phyloP scores from a whole-genome alignment of 2,797 vertebrate species.

The Toxotes lorentzi region DNA sequence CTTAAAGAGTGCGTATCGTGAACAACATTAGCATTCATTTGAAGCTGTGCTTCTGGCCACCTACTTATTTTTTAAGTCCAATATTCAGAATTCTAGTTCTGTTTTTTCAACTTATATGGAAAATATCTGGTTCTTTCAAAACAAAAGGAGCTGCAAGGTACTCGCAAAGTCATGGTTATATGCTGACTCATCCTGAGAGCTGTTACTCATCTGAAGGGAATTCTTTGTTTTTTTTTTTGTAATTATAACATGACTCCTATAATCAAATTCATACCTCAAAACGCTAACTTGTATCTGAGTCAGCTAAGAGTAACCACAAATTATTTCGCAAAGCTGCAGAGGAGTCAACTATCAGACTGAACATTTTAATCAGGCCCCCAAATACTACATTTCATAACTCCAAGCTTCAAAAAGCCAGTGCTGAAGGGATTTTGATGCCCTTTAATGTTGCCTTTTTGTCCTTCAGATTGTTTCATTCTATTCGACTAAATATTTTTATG shows the following conservation, averaged over 20 bases:
- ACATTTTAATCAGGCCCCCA: background rate
- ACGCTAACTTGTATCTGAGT: background rate
- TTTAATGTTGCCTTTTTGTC: constrained; percentile 7
- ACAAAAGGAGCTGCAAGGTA: background rate
- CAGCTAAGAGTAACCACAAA: background rate
- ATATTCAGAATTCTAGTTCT: background rate
- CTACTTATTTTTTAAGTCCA: background rate
- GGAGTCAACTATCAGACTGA: background rate
- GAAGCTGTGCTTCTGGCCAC: too few relatives aligned
- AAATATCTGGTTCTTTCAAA: background rate
- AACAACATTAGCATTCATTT: background rate
- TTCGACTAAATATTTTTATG: too few relatives aligned
- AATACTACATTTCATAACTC: constrained; percentile 13
- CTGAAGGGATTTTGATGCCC: background rate
- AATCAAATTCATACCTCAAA: constrained; percentile 4
- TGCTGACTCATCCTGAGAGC: constrained; percentile 5
- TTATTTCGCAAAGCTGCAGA: background rate
- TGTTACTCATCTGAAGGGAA: constrained; percentile 21
- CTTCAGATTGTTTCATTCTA: background rate
- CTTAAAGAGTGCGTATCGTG: background rate
- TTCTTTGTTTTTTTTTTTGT: background rate
- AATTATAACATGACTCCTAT: background rate
- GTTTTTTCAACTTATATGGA: background rate
- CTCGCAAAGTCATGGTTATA: background rate
- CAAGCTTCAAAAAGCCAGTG: background rate